Evolutionary conservation across 2,888 invertebrate species (phyloP), one percentile per base, ranked within the genome.

Genomic region (Chouioia cunea): DNA sequence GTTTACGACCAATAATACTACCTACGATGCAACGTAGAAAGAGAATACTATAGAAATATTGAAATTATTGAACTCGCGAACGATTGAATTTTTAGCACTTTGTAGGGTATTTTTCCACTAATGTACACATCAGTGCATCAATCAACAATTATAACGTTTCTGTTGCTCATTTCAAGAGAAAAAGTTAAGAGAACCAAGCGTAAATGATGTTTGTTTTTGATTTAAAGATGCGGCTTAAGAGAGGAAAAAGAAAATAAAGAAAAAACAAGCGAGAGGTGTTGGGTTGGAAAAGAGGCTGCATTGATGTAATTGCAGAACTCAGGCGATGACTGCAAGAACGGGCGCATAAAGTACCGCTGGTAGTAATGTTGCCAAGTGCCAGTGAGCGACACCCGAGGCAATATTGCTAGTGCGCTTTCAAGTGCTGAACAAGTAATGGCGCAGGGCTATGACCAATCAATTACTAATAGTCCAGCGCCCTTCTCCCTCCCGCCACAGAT

Each of bases 391-490:
- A 65, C 72, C 60, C 65, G 68, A 69, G 72, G 73, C 73, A 59
- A 67, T 65, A 36, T 79, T 79, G 78, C 78, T 70, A 76, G 75
- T 75, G 75, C 75, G 72, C 66, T 56, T 74, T 74, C 75, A 76
- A 80, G 80, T 81, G 82, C 81, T 81, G 81, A 83, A 82, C 79
- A 80, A 80, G 80, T 83, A 83, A 84, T 83, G 79, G 81, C 78
- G 80, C 77, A 79, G 78, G 78, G 79, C 85, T 85, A 85, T 85
- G 85, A 85, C 85, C 84, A 85, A 85, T 85, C 85, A 85, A 85
- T 85, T 85, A 85, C 82, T 84, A 85, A 83, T 85, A 85, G 83
- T 85, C 83, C 82, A 84, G 81, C 81, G 82, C 79, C 81, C n/a
- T n/a, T n/a, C 54, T 47, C 18, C 46, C 53, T 53, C 73, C 27